phyloP scores from a whole-genome alignment of 2,797 vertebrate genomes.

The Danio jaintianensis region DNA sequence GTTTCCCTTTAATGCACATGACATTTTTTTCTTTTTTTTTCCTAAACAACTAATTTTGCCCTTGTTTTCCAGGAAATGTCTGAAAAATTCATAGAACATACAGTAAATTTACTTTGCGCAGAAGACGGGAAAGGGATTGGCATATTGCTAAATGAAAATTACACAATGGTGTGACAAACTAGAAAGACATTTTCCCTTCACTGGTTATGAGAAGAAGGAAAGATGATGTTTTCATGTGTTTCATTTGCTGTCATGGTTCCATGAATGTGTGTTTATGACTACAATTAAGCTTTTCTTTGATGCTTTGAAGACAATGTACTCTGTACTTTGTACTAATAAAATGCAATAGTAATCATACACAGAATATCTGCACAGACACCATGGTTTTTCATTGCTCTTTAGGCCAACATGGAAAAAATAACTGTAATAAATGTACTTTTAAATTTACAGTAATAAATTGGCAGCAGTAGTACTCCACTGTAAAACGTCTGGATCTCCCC shows the following conservation, averaged over 20 bases:
- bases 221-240: neutral
- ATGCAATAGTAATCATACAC: neutral
- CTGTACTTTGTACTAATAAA: conserved; percentile 1
- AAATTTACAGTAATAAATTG: too few relatives aligned
- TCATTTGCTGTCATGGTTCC: neutral
- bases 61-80: neutral
- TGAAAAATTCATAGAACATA: neutral
- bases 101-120: neutral
- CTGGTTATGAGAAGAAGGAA: neutral
- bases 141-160: neutral
- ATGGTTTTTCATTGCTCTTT: neutral
- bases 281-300: neutral
- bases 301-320: neutral
- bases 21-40: too few relatives aligned
- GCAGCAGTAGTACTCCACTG: too few relatives aligned
- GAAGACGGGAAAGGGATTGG: neutral
- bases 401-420: neutral
- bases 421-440: too few relatives aligned
- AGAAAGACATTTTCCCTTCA: neutral
- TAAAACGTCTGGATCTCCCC: too few relatives aligned
- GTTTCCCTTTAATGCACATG: too few relatives aligned
- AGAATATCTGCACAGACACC: neutral
- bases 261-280: neutral
- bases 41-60: neutral
- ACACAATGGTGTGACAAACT: neutral